Evolutionary conservation across 2,797 vertebrate genomes (phyloP).

Genomic region (Enteromius anoplus): DNA sequence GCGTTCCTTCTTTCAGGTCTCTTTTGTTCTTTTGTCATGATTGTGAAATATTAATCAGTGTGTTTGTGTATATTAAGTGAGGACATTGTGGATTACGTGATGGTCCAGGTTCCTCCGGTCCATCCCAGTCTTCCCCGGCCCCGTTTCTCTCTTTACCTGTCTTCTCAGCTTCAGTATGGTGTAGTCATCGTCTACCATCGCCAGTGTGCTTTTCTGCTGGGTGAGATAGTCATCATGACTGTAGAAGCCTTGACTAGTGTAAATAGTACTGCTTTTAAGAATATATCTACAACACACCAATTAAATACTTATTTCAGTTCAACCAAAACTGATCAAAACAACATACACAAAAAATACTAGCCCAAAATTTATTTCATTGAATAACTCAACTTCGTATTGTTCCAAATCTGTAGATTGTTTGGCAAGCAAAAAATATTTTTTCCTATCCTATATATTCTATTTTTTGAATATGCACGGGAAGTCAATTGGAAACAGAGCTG

Average conservation of each 20-base stretch:
- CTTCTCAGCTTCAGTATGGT: slow-evolving; percentile 86
- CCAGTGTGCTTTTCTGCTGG: slow-evolving; percentile 82
- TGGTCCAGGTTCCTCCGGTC: slow-evolving; percentile 74
- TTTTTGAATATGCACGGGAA: neutral
- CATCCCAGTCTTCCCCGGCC: slow-evolving; percentile 70
- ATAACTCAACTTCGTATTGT: neutral
- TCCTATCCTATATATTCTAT: neutral
- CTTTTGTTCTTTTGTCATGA: neutral
- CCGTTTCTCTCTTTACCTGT: slow-evolving; percentile 86
- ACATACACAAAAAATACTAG: neutral
- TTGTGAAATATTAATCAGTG: neutral
- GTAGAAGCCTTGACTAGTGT: neutral
- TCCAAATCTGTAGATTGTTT: neutral
- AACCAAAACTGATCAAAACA: neutral
- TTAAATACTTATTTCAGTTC: neutral
- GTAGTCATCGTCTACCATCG: slow-evolving; percentile 82
- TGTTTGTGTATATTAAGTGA: slow-evolving; percentile 64
- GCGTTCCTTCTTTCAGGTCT: neutral
- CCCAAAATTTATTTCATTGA: neutral
- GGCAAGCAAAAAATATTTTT: neutral
- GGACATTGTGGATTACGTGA: slow-evolving; percentile 82
- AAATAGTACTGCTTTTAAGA: neutral
- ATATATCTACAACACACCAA: neutral
- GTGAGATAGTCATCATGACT: slow-evolving; percentile 66
- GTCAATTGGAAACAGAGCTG: neutral